A percentile compares a stretch with the other conserved stretches of the same genome.
Evolutionary conservation across 1,140 invertebrate genomes (phyloP).

Genomic region (Nasonia giraulti): DNA sequence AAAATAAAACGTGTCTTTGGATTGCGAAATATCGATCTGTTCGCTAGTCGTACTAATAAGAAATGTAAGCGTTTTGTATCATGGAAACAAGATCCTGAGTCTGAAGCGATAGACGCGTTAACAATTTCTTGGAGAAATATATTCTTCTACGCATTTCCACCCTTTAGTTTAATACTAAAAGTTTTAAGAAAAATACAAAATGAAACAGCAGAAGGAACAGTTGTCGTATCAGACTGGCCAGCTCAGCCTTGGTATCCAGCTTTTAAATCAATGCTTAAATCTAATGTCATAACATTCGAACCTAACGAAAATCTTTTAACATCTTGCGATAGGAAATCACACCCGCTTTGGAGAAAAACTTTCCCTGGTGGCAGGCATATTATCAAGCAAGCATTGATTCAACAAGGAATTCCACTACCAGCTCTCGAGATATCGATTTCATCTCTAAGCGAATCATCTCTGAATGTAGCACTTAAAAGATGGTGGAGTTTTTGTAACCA

Average conservation of each 20-base stretch:
- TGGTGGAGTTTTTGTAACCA: conserved; percentile 59
- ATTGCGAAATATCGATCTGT: conserved; percentile 7
- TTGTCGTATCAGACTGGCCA: conserved; percentile 30
- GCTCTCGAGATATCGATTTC: conserved; percentile 55
- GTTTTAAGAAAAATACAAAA: conserved; percentile 19
- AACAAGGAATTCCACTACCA: conserved; percentile 45
- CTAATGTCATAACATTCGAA: background rate
- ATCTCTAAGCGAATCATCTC: conserved; percentile 56
- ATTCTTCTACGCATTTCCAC: conserved; percentile 35
- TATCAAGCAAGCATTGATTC: conserved; percentile 55
- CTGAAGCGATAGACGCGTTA: conserved; percentile 11
- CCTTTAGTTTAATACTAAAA: background rate
- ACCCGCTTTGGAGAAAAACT: conserved; percentile 51
- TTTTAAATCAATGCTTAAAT: background rate
- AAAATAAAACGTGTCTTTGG: background rate
- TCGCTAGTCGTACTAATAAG: background rate
- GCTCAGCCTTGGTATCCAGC: conserved; percentile 37
- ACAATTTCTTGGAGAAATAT: conserved; percentile 20
- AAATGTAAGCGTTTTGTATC: conserved; percentile 27
- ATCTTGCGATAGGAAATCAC: conserved; percentile 41
- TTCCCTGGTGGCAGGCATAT: conserved; percentile 56
- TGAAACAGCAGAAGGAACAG: conserved; percentile 19
- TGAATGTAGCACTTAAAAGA: conserved; percentile 51
- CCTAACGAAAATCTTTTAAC: conserved; percentile 40
- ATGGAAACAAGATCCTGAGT: conserved; percentile 15